Evolutionary conservation across 64 coral and sea anemone genomes (phyloP).

Genomic region (Actinia tenebrosa): DNA sequence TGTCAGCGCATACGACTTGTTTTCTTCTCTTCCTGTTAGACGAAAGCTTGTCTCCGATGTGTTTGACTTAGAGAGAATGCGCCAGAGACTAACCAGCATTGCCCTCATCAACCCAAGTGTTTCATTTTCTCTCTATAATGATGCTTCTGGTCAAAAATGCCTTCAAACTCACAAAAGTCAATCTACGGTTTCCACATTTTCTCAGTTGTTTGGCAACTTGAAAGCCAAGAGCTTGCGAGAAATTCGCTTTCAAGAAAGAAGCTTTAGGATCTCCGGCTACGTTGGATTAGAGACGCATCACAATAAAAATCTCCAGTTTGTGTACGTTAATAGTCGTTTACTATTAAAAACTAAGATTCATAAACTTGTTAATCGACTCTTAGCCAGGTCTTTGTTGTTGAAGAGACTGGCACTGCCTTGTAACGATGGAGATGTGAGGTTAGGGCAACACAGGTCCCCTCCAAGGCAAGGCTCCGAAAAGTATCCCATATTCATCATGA

Average conservation of each 20-base stretch:
- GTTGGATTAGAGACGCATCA: conserved; percentile 64
- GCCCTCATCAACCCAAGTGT: conserved; percentile 73
- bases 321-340: conserved; percentile 82
- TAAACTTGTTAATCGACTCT: conserved; percentile 66
- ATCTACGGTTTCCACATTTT: conserved; percentile 67
- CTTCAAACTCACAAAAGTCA: conserved; percentile 68
- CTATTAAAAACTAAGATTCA: conserved; percentile 90
- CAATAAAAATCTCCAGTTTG: conserved; percentile 79
- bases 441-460: not conserved
- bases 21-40: conserved; percentile 78
- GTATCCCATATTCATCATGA: conserved; percentile 71
- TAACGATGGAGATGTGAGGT: conserved; percentile 4
- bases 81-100: conserved; percentile 68
- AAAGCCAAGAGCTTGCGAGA: conserved; percentile 71
- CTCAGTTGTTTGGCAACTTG: conserved; percentile 86
- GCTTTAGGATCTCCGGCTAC: conserved; percentile 58
- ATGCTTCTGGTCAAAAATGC: conserved; percentile 53
- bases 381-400: conserved; percentile 53
- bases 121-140: conserved; percentile 74
- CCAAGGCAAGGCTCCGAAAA: conserved; percentile 48
- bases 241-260: conserved; percentile 24
- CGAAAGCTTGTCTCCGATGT: conserved; percentile 60
- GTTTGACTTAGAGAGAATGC: conserved; percentile 75
- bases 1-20: conserved; percentile 65
- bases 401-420: not conserved